Evolutionary conservation across 1,140 invertebrate genomes (phyloP), one percentile per base, ranked within the genome.

Genomic region (Brachionus manjavacas): DNA sequence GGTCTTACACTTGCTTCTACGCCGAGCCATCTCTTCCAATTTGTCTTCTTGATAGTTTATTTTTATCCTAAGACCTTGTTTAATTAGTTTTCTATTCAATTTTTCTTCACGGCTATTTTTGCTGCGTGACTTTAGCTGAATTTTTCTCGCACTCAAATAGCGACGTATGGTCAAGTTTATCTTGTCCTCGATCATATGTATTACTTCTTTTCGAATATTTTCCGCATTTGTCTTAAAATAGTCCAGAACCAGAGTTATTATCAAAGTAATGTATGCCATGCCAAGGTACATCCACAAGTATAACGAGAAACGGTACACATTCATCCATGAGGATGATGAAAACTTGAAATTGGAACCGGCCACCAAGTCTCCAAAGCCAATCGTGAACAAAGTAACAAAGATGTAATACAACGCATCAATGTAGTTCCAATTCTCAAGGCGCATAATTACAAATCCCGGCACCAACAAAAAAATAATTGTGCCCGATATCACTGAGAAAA

Each of bases 351-450:
- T 49, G 9, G 72, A 76, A n/a, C 41, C 72, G 2, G 91, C 81
- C 7, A 93, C 92, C 87, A 91, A 92, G 86, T 93, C 92, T 14
- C 92, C 92, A 86, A 92, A 92, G 23, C 90, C 89, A 86, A 99
- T 99, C 20, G 96, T 99, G 0, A 96, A 98, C 39, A 99, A 90
- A 0, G 97, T 99, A 60, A 99, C 96, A 89, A 99, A 99, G 88
- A 96, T 99, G 88, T 99, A 99, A 89, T 99, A 99, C 86, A 99
- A 95, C 80, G 95, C 95, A 88, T 99, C 96, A 87, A 99, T 96
- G 88, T 99, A 99, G 83, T 94, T 93, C 97, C 97, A 99, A 2
- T 94, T 93, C 89, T 99, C 97, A 88, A 76, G 41, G 93, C 88
- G 99, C 97, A 88, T 97, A 98, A 46, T 93, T 91, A 8, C 94